phyloP scores from a whole-genome alignment of 2,797 vertebrate species.

The Vespertilio murinus region DNA sequence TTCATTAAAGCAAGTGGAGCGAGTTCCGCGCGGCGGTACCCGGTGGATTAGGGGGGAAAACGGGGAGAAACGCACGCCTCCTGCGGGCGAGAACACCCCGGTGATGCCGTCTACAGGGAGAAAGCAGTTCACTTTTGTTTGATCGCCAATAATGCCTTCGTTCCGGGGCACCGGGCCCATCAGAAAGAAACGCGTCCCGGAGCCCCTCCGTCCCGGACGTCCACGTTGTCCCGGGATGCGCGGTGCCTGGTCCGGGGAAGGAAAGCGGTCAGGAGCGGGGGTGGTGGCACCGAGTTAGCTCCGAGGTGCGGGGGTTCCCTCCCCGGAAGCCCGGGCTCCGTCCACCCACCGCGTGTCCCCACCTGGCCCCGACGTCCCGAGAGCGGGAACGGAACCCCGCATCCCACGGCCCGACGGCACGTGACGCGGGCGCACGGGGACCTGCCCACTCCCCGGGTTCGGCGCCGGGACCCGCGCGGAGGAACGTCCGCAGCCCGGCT shows the following conservation, averaged over 20 bases:
- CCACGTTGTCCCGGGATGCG: not conserved
- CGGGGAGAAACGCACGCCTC: not conserved
- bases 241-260: not conserved
- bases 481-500: not conserved
- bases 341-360: not conserved
- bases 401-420: not conserved
- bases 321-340: not conserved
- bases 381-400: not conserved
- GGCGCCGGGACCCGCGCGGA: not conserved
- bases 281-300: not conserved
- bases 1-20: not conserved
- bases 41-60: not conserved
- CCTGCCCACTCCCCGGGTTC: not conserved
- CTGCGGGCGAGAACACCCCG: not conserved
- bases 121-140: not conserved
- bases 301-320: accelerated
- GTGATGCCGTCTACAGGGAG: not conserved
- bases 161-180: not conserved
- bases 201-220: not conserved
- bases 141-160: not conserved
- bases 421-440: not conserved
- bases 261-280: too few relatives aligned
- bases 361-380: not conserved
- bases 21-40: not conserved
- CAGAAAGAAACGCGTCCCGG: not conserved